Percentiles rank a stretch among this genome's conserved stretches.
phyloP scores from a whole-genome alignment of 2,797 vertebrate species.

The Sebastes taczanowskii region DNA sequence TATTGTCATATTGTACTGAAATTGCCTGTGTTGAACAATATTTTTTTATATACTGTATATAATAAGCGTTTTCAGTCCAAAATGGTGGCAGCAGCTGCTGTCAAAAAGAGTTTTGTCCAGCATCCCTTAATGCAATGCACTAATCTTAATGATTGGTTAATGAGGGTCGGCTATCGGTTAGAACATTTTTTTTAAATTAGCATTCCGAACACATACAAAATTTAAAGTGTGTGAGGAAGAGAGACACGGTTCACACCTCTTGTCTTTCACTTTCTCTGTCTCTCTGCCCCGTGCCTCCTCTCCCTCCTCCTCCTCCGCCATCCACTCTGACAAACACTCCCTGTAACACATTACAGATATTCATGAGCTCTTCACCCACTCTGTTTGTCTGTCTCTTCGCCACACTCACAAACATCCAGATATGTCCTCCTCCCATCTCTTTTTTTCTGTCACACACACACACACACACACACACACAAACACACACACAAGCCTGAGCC shows the following conservation, averaged over 20 bases:
- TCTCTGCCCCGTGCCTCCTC: not conserved
- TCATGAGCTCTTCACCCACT: slow-evolving; percentile 53
- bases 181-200: no score
- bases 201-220: not conserved
- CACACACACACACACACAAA: not conserved
- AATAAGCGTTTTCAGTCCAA: no score
- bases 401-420: slow-evolving; percentile 47
- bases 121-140: no score
- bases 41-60: no score
- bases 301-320: not conserved
- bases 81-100: no score
- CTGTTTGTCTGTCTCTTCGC: slow-evolving; percentile 43
- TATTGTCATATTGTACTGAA: no score
- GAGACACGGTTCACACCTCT: not conserved
- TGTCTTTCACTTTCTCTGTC: slow-evolving; percentile 16
- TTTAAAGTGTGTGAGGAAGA: slow-evolving; percentile 9
- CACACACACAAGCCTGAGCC: not conserved
- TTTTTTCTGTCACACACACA: not conserved
- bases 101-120: no score
- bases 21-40: no score
- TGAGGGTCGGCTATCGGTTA: no score
- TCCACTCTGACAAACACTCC: slow-evolving; percentile 40
- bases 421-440: slow-evolving; percentile 7
- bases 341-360: slow-evolving; percentile 60
- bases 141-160: no score